Conservation (phyloP, 1,140 invertebrate species). For the Conus betulinus region DNA sequence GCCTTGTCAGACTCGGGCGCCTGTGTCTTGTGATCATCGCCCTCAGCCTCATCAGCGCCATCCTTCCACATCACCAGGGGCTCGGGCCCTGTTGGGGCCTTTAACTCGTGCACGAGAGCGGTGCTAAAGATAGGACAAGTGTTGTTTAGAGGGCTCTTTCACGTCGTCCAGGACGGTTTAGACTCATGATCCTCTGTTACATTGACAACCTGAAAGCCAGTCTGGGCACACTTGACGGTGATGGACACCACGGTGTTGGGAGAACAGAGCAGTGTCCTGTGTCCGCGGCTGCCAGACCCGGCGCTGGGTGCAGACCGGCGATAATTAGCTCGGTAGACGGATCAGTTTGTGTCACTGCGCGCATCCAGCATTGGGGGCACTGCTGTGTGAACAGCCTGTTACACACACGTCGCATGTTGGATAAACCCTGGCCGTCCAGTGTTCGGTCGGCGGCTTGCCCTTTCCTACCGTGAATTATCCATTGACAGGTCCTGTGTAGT, state of each 20-base stretch:
- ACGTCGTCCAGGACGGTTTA: background rate
- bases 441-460: no score
- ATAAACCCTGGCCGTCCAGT: background rate
- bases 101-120: background rate
- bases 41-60: background rate
- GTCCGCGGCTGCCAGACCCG: background rate
- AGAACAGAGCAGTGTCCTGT: background rate
- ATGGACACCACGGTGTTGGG: background rate
- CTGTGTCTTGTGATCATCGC: background rate
- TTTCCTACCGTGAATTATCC: no score
- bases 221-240: background rate
- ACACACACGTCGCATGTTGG: background rate
- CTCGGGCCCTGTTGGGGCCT: background rate
- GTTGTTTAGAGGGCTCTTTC: background rate
- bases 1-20: background rate
- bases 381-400: background rate
- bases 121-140: background rate
- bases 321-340: background rate
- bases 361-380: background rate
- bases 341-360: background rate
- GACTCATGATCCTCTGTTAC: background rate
- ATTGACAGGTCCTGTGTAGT: background rate
- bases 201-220: no score
- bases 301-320: background rate
- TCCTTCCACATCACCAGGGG: background rate